Percentiles rank a stretch among this genome's conserved stretches.
These are phyloP conservation scores for Caenorhabditis becei DNA, from an alignment of 2,888 invertebrate species.

Conservation along the genomic window DNA sequence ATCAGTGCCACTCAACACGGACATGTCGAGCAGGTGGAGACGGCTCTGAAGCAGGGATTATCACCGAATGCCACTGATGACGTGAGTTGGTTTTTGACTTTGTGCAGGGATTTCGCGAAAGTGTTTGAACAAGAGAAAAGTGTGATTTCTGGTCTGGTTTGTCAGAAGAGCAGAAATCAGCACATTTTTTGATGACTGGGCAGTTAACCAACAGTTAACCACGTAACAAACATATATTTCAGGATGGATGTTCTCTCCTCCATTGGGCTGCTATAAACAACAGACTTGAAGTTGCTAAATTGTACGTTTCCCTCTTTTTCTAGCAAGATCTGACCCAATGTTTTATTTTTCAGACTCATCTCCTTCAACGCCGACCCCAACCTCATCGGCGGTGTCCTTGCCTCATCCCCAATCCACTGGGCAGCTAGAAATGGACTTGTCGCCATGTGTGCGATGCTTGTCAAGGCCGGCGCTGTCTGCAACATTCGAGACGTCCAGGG, in stretches of 20 bases:
- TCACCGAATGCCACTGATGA: conserved; percentile 53
- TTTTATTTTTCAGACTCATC: conserved; percentile 57
- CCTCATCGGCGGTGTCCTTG: conserved; percentile 95
- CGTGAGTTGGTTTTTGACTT: conserved; percentile 54
- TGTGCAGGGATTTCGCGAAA: background rate
- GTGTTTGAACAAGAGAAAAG: too few relatives aligned
- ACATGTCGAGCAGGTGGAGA: conserved; percentile 52
- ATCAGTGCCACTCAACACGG: conserved; percentile 71
- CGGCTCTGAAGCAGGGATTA: conserved; percentile 55
- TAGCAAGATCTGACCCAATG: background rate
- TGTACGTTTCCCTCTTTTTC: conserved; percentile 37
- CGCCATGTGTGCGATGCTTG: conserved; percentile 88
- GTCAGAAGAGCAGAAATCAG: too few relatives aligned
- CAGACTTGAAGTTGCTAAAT: conserved; percentile 83
- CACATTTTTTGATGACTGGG: background rate
- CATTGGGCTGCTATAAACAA: conserved; percentile 99
- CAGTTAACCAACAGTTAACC: background rate
- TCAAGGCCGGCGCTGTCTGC: conserved; percentile 84
- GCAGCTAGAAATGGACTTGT: conserved; percentile 92
- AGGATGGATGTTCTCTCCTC: conserved; percentile 94
- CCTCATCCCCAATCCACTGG: conserved; percentile 98
- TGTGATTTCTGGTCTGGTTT: too few relatives aligned
- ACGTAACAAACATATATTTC: conserved; percentile 8
- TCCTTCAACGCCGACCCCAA: conserved; percentile 90
- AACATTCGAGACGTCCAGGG: conserved; percentile 91